Base-by-base conservation (phyloP, 2,797 vertebrate genomes). In the Acanthurus tractus region DNA sequence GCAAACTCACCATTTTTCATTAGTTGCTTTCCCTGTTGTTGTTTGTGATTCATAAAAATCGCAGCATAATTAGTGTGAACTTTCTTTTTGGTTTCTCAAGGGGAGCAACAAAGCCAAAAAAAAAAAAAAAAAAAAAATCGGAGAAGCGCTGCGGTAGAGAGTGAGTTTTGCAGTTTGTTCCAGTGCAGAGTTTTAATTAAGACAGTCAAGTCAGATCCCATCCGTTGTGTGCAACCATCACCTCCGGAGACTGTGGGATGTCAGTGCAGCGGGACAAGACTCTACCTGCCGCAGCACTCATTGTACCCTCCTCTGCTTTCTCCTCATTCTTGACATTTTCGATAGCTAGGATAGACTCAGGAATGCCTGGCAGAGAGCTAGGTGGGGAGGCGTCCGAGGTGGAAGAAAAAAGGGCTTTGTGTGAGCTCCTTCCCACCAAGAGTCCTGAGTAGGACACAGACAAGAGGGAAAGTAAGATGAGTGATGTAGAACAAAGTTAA, bases 321-420 rank as follows among this genome's bases (percentile, higher is more conserved):
- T 90, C 86, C 82, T 91, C 93, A 92, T 91, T 92, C 91, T 92
- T 94, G 93, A 94, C 93, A 94, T 94, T 93, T 94, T 89, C 91
- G 90, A 95, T 94, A 92, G 92, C 89, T 84, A 73, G 91, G 91
- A 92, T 90, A 93, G 94, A 93, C 89, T 88, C 90, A 91, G 93
- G 93, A 95, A 95, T 95, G 93, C 94, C 90, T 93, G 92, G 91
- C 91, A 90, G 88, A 82, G 83, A 78, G 88, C 81, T 23, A 74
- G 90, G 85, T 70, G 80, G 87, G 90, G 88, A 93, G 92, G 90
- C 63, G 88, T 90, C 82, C 89, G 89, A 85, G 63, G 69, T 73
- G 78, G 86, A 91, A 90, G 82, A 88, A 91, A 90, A 90, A 92
- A 90, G 81, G 29, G 46, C 91, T 89, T 92, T 93, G 88, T 92